Evolutionary conservation across 2,888 invertebrate genomes (phyloP).

Genomic region (Xiphydria camelus): DNA sequence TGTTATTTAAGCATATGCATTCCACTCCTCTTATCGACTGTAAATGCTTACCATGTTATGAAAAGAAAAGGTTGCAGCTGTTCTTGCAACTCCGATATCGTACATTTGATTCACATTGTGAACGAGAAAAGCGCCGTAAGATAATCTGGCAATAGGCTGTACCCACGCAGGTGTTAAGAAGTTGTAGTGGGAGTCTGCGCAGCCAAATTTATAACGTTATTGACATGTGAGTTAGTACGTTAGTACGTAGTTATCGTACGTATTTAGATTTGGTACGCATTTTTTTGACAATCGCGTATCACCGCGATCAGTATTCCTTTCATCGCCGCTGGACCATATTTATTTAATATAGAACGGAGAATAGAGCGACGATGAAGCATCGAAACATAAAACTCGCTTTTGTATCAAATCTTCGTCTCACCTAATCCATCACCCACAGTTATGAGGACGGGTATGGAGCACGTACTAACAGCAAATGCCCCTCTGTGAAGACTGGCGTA

Average conservation of each 20-base stretch:
- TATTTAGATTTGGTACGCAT: neutral
- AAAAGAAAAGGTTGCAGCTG: constrained; percentile 30
- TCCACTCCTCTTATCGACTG: neutral
- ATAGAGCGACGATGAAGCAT: neutral
- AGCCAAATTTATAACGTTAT: constrained; percentile 3
- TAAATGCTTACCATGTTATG: constrained; percentile 33
- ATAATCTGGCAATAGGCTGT: constrained; percentile 40
- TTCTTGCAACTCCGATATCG: constrained; percentile 31
- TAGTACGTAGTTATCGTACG: neutral
- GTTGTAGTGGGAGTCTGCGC: constrained; percentile 39
- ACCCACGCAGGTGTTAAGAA: constrained; percentile 38
- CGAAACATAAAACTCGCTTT: neutral
- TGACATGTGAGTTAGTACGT: too few relatives aligned
- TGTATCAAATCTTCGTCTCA: constrained; percentile 20
- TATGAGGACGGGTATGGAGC: constrained; percentile 31
- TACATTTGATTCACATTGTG: constrained; percentile 39
- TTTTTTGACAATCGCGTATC: neutral
- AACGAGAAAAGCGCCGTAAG: constrained; percentile 38
- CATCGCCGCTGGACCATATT: neutral
- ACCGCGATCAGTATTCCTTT: neutral
- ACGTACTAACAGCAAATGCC: constrained; percentile 32
- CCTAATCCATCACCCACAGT: constrained; percentile 43
- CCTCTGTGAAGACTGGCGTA: constrained; percentile 38
- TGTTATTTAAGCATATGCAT: neutral
- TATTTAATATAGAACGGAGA: neutral